Evolutionary conservation across 2,888 invertebrate species (phyloP), one percentile per base, ranked within the genome.

Genomic region (Carabus problematicus): DNA sequence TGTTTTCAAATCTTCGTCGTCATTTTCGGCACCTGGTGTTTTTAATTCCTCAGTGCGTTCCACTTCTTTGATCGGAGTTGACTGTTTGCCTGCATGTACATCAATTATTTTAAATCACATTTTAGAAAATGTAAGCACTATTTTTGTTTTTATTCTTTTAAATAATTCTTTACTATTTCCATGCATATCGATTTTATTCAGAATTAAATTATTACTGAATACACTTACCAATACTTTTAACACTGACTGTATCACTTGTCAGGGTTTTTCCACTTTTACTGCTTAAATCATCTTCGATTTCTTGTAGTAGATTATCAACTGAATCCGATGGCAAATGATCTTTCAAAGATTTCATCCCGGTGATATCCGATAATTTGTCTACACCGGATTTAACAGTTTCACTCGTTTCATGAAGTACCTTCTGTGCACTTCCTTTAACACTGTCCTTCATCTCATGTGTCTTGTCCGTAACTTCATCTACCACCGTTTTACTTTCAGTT

Each of bases 271-370:
- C 58, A 54, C 66, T 60, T 60, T 67, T 63, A 39, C 66, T 61
- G 47, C 52, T 52, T n/a, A 68, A 83, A 77, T 84, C 82, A 79
- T 84, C 84, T 74, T 85, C 84, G 75, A 85, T 69, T 61, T 69
- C 69, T 47, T 69, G 69, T 16, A 69, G 45, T 45, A 69, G 47
- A 45, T 69, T 69, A 45, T 69, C 69, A 7, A 62, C 62, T 4
- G 69, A 69, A 62, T 68, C 68, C 2, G 55, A 43, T 6, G 54
- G 49, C 16, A 60, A 52, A 45, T 64, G 43, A 40, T 60, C 68
- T 68, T 68, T 60, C 14, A 62, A 16, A 8, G 58, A 41, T 49
- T 66, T 59, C 7, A 59, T n/a, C 16, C 42, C 58, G 11, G 9
- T 47, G 3, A 41, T 49, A 39, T 64, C 56, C 19, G 11, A 16